Percentiles rank a stretch among this genome's conserved stretches.
Conservation (phyloP, 2,888 invertebrate species). For the Synanthedon myopaeformis region DNA sequence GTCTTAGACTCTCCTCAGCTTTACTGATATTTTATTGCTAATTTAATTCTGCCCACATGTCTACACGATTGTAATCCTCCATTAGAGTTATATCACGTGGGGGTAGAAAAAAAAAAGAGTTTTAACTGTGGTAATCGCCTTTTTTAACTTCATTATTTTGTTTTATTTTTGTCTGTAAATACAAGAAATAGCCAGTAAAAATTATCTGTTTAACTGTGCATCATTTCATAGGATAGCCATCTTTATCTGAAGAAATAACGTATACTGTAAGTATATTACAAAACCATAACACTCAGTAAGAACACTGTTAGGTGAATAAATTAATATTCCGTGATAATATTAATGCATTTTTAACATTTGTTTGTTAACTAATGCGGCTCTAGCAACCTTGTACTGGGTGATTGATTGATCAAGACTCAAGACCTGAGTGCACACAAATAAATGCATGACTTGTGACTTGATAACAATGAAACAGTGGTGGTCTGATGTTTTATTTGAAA, state of each 20-base stretch:
- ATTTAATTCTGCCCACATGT: slow-evolving; percentile 8
- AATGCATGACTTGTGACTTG: slow-evolving; percentile 51
- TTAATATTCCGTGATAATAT: slow-evolving; percentile 41
- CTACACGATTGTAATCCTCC: slow-evolving; percentile 1
- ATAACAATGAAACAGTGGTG: slow-evolving; percentile 52
- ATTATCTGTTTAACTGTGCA: slow-evolving; percentile 83
- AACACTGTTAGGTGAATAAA: slow-evolving; percentile 62
- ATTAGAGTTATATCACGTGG: not conserved
- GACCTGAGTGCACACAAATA: slow-evolving; percentile 39
- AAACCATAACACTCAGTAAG: slow-evolving; percentile 67
- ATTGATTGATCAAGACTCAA: slow-evolving; percentile 8
- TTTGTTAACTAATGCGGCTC: slow-evolving; percentile 34
- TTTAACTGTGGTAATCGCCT: slow-evolving; percentile 22
- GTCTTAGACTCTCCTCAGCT: slow-evolving; percentile 2
- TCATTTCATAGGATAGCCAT: slow-evolving; percentile 80
- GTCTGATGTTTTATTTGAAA: slow-evolving; percentile 34
- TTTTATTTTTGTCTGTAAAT: slow-evolving; percentile 55
- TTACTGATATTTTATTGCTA: slow-evolving; percentile 1
- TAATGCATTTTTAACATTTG: slow-evolving; percentile 39
- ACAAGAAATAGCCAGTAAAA: slow-evolving; percentile 73
- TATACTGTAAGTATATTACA: slow-evolving; percentile 71
- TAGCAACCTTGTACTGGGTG: slow-evolving; percentile 20
- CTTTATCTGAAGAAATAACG: slow-evolving; percentile 71
- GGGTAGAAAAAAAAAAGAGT: not conserved
- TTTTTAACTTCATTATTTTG: slow-evolving; percentile 34